These are phyloP conservation scores for Cheilosia urbana DNA, from an alignment of 2,888 invertebrate genomes.

Conservation along the genomic window DNA sequence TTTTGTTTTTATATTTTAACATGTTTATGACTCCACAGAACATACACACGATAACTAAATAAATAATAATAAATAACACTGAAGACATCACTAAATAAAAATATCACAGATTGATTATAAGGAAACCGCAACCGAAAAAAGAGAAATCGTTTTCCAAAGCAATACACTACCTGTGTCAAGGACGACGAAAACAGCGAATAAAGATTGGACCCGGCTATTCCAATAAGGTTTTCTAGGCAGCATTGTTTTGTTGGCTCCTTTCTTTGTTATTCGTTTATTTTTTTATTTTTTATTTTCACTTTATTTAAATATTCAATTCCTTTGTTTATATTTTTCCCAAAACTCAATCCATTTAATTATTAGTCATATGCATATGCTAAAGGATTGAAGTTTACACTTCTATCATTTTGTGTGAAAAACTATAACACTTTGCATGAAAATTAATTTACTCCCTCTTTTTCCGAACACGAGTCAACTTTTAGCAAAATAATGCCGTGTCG, in stretches of 20 bases:
- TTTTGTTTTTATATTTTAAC: too few relatives aligned
- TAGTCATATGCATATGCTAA: neutral
- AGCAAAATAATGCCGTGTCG: constrained; percentile 40
- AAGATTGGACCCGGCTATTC: constrained; percentile 60
- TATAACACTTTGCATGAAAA: constrained; percentile 3
- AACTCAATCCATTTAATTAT: constrained; percentile 43
- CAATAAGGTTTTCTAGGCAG: constrained; percentile 41
- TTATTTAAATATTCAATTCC: constrained; percentile 15
- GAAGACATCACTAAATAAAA: too few relatives aligned
- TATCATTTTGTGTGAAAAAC: constrained; percentile 23
- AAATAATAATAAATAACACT: too few relatives aligned
- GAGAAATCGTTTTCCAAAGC: neutral
- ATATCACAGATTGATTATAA: too few relatives aligned
- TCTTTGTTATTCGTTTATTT: constrained; percentile 9
- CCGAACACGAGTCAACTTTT: constrained; percentile 2
- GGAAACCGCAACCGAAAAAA: neutral
- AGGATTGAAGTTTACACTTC: constrained; percentile 25
- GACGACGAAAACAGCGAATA: constrained; percentile 69
- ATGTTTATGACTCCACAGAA: too few relatives aligned
- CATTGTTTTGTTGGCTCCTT: constrained; percentile 14
- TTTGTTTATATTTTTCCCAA: constrained; percentile 26
- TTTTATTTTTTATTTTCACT: constrained; percentile 9
- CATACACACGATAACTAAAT: too few relatives aligned
- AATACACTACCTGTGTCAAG: constrained; percentile 69
- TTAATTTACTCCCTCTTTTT: constrained; percentile 23